These are phyloP conservation scores for Cosmorhoe ocellata DNA, from an alignment of 2,888 invertebrate genomes.

Conservation along the genomic window DNA sequence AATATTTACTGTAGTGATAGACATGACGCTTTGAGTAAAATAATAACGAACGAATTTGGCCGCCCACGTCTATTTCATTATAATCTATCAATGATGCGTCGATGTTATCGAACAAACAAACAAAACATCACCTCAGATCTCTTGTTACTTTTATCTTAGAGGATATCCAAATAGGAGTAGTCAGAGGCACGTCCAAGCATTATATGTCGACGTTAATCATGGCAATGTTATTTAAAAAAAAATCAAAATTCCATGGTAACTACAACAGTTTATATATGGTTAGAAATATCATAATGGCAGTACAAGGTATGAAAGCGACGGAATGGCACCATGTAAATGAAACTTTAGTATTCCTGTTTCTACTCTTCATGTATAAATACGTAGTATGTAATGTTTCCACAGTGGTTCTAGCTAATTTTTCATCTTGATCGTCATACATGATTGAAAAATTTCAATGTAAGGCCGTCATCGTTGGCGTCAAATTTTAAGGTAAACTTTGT, in stretches of 20 bases:
- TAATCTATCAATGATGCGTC: too few relatives aligned
- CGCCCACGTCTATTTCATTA: background rate
- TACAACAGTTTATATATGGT: background rate
- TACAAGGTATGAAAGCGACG: slow-evolving; percentile 43
- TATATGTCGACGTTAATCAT: too few relatives aligned
- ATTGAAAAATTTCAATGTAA: slow-evolving; percentile 42
- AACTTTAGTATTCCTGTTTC: slow-evolving; percentile 67
- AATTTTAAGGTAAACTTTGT: slow-evolving; percentile 57
- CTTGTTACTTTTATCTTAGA: too few relatives aligned
- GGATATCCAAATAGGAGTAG: too few relatives aligned
- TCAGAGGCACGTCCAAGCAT: too few relatives aligned
- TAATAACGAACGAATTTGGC: too few relatives aligned
- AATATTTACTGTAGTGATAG: too few relatives aligned
- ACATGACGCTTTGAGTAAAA: too few relatives aligned
- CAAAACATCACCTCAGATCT: too few relatives aligned
- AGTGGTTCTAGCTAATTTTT: slow-evolving; percentile 67
- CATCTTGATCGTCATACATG: slow-evolving; percentile 59
- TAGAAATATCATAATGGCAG: background rate
- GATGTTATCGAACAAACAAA: too few relatives aligned
- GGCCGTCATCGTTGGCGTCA: slow-evolving; percentile 40
- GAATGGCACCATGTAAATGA: slow-evolving; percentile 57
- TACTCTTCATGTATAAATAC: slow-evolving; percentile 69
- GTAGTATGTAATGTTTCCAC: slow-evolving; percentile 68
- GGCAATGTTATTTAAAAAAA: too few relatives aligned
- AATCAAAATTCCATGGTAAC: background rate